Percentiles rank a stretch among this genome's conserved stretches.
Evolutionary conservation across 2,797 vertebrate species (phyloP).

Genomic region (Chaenodraco wilsoni): DNA sequence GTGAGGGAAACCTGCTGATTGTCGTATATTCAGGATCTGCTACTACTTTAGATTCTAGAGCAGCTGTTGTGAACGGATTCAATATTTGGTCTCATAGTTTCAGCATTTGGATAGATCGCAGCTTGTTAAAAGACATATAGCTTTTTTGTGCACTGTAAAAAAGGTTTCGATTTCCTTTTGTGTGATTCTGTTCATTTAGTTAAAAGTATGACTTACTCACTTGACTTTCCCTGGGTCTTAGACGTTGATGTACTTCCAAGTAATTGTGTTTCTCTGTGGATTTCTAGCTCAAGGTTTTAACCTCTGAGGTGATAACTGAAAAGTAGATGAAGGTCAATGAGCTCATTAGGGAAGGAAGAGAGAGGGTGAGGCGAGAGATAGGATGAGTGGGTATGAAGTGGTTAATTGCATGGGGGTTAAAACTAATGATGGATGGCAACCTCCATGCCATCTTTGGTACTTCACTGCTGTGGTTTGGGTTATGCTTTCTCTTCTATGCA

Average conservation of each 20-base stretch:
- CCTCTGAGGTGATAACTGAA: conserved; percentile 11
- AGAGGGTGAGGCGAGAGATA: neutral
- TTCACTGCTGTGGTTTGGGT: neutral
- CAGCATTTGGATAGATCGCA: conserved; percentile 24
- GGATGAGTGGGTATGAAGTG: neutral
- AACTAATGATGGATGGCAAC: conserved; percentile 3
- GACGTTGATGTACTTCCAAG: neutral
- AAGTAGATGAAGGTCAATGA: conserved; percentile 66
- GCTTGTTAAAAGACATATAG: neutral
- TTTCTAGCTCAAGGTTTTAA: conserved; percentile 28
- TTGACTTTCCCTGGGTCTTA: neutral
- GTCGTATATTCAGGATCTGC: conserved; percentile 48
- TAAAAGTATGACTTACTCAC: neutral
- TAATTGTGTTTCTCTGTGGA: conserved; percentile 9
- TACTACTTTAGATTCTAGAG: conserved; percentile 30
- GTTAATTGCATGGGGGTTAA: conserved; percentile 24
- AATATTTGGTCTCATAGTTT: conserved; percentile 23
- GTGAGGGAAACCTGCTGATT: conserved; percentile 50
- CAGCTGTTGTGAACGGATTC: conserved; percentile 44
- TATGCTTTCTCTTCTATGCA: neutral
- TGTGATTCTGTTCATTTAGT: neutral
- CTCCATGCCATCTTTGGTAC: neutral
- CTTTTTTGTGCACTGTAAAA: neutral
- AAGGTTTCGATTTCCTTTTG: neutral
- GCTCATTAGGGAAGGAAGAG: conserved; percentile 23